Percentiles rank a stretch among this genome's conserved stretches.
These are phyloP conservation scores for Drosophila eugracilis DNA, from an alignment of 1,140 invertebrate genomes.

Conservation along the genomic window DNA sequence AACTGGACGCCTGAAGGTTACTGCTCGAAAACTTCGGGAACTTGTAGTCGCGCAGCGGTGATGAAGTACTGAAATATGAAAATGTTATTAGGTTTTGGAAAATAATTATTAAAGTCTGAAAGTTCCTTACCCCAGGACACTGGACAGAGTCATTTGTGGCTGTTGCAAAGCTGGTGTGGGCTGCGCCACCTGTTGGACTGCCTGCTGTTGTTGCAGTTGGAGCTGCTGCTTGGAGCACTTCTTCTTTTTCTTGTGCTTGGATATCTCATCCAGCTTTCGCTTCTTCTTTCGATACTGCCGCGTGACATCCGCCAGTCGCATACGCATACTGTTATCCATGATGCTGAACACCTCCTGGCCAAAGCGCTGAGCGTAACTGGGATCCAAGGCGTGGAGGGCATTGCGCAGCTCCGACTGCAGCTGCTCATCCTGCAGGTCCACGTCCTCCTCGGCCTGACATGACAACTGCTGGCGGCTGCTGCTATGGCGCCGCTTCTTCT, in stretches of 20 bases:
- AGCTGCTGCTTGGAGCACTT: constrained; percentile 70
- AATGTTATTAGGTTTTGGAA: not conserved
- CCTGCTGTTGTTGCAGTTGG: constrained; percentile 37
- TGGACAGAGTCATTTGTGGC: constrained; percentile 63
- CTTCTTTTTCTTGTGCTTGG: constrained; percentile 82
- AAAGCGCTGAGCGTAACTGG: constrained; percentile 68
- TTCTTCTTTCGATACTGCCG: constrained; percentile 93
- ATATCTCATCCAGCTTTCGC: constrained; percentile 90
- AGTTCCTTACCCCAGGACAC: constrained; percentile 58
- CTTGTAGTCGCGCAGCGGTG: constrained; percentile 75
- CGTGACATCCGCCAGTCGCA: constrained; percentile 91
- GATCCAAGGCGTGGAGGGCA: constrained; percentile 70
- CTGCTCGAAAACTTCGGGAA: constrained; percentile 74
- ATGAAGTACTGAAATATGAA: constrained; percentile 36
- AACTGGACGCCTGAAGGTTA: constrained; percentile 68
- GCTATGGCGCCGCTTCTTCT: constrained; percentile 74
- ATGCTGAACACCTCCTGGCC: constrained; percentile 88
- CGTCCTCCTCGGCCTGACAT: constrained; percentile 49
- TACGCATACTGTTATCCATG: constrained; percentile 92
- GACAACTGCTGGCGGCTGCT: constrained; percentile 41
- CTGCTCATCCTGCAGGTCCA: constrained; percentile 81
- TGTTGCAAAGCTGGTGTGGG: constrained; percentile 51
- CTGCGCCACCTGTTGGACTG: constrained; percentile 13
- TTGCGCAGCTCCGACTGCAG: constrained; percentile 79
- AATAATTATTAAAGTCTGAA: accelerated